These are phyloP conservation scores for Antitype chi DNA, from an alignment of 2,888 invertebrate genomes.

Conservation along the genomic window DNA sequence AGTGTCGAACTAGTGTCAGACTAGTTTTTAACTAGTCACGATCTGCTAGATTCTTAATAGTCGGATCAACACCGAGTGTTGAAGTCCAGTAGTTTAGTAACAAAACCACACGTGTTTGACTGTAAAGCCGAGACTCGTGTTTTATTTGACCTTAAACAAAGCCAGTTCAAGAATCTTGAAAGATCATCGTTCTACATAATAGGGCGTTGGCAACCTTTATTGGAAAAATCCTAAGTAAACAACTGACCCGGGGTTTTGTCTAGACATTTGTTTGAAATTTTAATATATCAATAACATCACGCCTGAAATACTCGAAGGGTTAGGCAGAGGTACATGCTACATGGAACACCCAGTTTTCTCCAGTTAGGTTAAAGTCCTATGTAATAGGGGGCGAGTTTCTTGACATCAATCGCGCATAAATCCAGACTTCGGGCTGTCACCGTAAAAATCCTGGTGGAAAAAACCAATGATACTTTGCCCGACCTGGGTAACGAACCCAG, in stretches of 20 bases:
- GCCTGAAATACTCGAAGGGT: not conserved
- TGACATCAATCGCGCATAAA: too few species aligned
- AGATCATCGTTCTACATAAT: not conserved
- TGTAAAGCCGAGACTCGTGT: not conserved
- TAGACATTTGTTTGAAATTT: conserved; percentile 6
- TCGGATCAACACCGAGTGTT: too few species aligned
- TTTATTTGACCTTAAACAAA: not conserved
- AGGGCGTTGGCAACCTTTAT: not conserved
- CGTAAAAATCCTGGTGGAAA: too few species aligned
- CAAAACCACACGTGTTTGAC: not conserved
- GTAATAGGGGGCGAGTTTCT: too few species aligned
- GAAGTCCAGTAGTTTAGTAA: not conserved
- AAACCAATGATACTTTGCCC: not conserved
- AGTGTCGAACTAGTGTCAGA: too few species aligned
- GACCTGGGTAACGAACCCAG: too few species aligned
- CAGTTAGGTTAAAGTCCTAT: not conserved
- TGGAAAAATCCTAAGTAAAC: conserved; percentile 11
- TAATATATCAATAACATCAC: not conserved
- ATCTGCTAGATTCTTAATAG: too few species aligned
- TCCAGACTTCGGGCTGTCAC: not conserved
- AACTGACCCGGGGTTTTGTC: not conserved
- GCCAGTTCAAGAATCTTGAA: not conserved
- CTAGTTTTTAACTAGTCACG: too few species aligned
- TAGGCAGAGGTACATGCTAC: not conserved
- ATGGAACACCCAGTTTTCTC: not conserved